Conservation (phyloP, 2,888 invertebrate species). For the Conops quadrifasciatus region DNA sequence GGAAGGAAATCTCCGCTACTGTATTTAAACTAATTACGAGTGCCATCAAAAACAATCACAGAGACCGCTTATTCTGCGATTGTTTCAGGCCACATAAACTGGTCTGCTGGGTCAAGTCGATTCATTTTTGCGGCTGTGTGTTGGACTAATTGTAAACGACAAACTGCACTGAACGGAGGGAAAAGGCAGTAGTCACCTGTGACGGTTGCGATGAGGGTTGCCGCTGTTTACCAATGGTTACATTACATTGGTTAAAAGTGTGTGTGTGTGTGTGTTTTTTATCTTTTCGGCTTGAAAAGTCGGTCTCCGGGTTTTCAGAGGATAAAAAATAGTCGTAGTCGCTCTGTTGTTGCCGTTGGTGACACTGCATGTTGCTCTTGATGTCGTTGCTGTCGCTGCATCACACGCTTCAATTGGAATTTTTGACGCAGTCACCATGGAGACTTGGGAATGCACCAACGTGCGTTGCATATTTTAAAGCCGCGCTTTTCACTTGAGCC, state of each 20-base stretch:
- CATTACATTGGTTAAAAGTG: background rate
- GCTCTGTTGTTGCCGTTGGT: background rate
- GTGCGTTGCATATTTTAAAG: too few relatives aligned
- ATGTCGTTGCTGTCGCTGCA: slow-evolving; percentile 22
- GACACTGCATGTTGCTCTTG: background rate
- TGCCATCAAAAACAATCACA: slow-evolving; percentile 37
- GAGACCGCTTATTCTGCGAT: background rate
- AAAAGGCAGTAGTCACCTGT: slow-evolving; percentile 50
- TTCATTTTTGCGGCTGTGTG: slow-evolving; percentile 16
- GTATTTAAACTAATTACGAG: too few relatives aligned
- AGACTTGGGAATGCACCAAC: slow-evolving; percentile 49
- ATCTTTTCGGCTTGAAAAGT: background rate
- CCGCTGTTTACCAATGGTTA: slow-evolving; percentile 22
- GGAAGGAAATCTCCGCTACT: slow-evolving; percentile 43
- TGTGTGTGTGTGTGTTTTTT: slow-evolving; percentile 14
- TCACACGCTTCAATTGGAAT: slow-evolving; percentile 58
- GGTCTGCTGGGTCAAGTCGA: slow-evolving; percentile 29
- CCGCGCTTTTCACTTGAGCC: slow-evolving; percentile 36
- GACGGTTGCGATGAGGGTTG: slow-evolving; percentile 42
- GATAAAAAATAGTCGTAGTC: background rate
- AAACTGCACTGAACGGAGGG: slow-evolving; percentile 1
- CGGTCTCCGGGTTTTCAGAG: background rate
- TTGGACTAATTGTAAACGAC: slow-evolving; percentile 14
- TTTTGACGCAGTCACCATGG: slow-evolving; percentile 63
- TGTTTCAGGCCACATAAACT: slow-evolving; percentile 30